Percentiles rank a stretch among this genome's conserved stretches.
phyloP scores from a whole-genome alignment of 2,797 vertebrate genomes.

The Paratrypauchen microcephalus region DNA sequence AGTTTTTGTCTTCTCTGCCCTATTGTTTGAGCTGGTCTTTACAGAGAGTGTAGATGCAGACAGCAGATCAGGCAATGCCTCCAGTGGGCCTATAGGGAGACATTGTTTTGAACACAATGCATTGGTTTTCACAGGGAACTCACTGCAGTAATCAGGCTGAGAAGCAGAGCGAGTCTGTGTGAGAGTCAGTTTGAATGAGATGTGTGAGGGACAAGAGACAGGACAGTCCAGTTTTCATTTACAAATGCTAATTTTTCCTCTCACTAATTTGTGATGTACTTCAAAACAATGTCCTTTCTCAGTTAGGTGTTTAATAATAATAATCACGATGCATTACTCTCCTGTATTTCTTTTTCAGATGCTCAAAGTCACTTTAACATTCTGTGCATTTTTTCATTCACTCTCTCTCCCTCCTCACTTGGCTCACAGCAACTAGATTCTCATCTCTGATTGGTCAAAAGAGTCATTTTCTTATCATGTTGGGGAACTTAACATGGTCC shows the following conservation, averaged over 20 bases:
- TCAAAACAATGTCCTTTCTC: too few species aligned
- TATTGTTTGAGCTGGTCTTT: conserved; percentile 42
- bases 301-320: too few species aligned
- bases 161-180: conserved; percentile 7
- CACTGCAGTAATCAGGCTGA: conserved; percentile 46
- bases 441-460: too few species aligned
- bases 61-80: conserved; percentile 15
- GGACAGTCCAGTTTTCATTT: conserved; percentile 20
- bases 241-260: conserved; percentile 13
- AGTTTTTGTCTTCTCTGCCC: too few species aligned
- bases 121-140: conserved; percentile 43
- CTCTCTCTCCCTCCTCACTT: too few species aligned
- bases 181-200: conserved; percentile 19
- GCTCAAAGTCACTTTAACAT: too few species aligned
- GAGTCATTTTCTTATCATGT: too few species aligned
- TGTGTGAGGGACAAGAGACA: conserved; percentile 19
- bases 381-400: too few species aligned
- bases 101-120: conserved; percentile 56
- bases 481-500: too few species aligned
- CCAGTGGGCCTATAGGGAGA: conserved; percentile 40
- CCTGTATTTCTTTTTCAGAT: too few species aligned
- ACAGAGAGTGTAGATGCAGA: conserved; percentile 46
- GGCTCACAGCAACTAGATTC: too few species aligned
- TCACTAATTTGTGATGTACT: background rate
- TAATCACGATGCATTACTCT: too few species aligned